Percentiles rank a stretch among this genome's conserved stretches.
phyloP scores from a whole-genome alignment of 2,113 vertebrate genomes.

The Promerops cafer region DNA sequence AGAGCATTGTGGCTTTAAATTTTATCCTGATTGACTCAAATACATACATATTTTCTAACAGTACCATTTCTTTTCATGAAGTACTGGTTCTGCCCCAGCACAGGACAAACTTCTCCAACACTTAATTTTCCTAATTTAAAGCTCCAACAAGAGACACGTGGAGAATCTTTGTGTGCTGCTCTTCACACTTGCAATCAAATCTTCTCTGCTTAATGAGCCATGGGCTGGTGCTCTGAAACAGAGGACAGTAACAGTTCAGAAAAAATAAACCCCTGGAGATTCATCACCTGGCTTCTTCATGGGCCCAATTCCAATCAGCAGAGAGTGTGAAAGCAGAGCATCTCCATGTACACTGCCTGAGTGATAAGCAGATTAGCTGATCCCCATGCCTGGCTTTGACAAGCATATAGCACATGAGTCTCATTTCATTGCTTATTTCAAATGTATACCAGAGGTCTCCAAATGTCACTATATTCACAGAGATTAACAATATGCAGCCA shows the following conservation, averaged over 20 bases:
- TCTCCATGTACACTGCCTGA: background rate
- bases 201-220: conserved; percentile 39
- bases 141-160: background rate
- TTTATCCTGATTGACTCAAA: background rate
- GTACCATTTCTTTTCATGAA: background rate
- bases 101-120: background rate
- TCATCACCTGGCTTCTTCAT: conserved; percentile 44
- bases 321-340: background rate
- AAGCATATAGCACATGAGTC: background rate
- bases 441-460: background rate
- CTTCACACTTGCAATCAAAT: conserved; percentile 40
- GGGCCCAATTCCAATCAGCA: background rate
- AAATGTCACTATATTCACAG: background rate
- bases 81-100: background rate
- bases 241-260: conserved; percentile 19
- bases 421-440: background rate
- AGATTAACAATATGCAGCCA: background rate
- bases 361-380: background rate
- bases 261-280: conserved; percentile 27
- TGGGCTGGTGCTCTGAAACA: conserved; percentile 20
- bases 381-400: background rate
- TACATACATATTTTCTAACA: background rate
- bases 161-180: conserved; percentile 46
- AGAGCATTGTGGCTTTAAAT: background rate
- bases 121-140: conserved; percentile 15